Base-by-base conservation (phyloP, 2,113 vertebrate genomes). In the Sebastes fasciatus region DNA sequence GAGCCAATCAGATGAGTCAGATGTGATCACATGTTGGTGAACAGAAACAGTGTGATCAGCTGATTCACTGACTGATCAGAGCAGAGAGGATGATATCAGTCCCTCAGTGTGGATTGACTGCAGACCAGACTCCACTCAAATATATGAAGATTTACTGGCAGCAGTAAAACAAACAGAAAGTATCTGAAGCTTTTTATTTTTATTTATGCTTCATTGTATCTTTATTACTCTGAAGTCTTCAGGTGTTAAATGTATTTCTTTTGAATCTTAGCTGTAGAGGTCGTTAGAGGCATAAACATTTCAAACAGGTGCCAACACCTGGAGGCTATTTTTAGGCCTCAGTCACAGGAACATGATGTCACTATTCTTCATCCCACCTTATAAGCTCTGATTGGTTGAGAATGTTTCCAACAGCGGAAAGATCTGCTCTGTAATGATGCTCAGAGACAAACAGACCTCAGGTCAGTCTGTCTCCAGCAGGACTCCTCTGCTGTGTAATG, bases 1-100 rank as follows among this genome's bases (percentile, higher is more conserved):
- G 11, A 19, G 52, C 79, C 74, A 83, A 71, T 71, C 60, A 61
- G 43, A 40, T 9, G 16, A 54, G 23, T 68, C 63, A 48, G 45
- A 48, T 19, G 42, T 40, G 19, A n/a, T 77, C 74, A 77, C 61
- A 62, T 79, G 76, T 8, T 14, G 60, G 6, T 60, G 19, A 60
- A 6, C 60, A 3, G 26, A 40, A 61, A 61, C 60, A 40, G 10
- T 1, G 9, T 11, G 26, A 85, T 65, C 49, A 76, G 43, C 60
- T 76, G 57, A 52, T 68, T 40, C 14, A 21, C 63, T 17, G 40
- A 21, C 58, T 23, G 55, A 57, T 23, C 55, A 4, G 55, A 57
- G 55, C 21, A 23, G 57, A 60, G 57, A 23, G 4, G 21, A 21
- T 13, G 55, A 21, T 10, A 34, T 34, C 34, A 34, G 34, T 34